These are phyloP conservation scores for Pollenia amentaria DNA, from an alignment of 2,888 invertebrate species.

Conservation along the genomic window DNA sequence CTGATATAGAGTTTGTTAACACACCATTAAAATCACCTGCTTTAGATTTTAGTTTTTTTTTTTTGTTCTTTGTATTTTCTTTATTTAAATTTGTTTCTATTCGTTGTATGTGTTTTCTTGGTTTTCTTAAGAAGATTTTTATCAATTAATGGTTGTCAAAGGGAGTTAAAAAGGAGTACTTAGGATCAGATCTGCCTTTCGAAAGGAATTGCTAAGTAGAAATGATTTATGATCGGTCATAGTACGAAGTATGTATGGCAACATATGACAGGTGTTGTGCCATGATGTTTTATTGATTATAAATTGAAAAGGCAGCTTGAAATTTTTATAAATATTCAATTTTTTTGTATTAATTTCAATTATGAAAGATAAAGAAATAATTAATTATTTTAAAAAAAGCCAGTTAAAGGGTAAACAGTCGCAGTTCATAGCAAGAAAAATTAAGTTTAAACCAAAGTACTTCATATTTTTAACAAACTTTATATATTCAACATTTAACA, in stretches of 20 bases:
- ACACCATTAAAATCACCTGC: constrained; percentile 74
- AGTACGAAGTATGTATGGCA: constrained; percentile 31
- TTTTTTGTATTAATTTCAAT: not conserved
- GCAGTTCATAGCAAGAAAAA: no score
- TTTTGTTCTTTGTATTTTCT: constrained; percentile 11
- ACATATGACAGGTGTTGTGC: constrained; percentile 66
- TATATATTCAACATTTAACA: no score
- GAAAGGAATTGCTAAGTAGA: constrained; percentile 47
- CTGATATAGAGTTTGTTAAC: constrained; percentile 69
- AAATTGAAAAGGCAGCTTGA: not conserved
- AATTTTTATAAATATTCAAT: not conserved
- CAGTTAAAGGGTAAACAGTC: not conserved
- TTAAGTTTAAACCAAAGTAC: no score
- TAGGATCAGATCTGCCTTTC: not conserved
- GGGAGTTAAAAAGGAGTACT: constrained; percentile 62
- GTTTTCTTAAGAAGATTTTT: constrained; percentile 64
- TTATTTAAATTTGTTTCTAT: constrained; percentile 8
- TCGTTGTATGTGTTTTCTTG: not conserved
- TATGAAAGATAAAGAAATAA: constrained; percentile 14
- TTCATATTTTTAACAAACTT: no score
- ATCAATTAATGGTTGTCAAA: constrained; percentile 76
- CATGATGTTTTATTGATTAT: constrained; percentile 58
- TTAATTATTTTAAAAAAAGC: constrained; percentile 38
- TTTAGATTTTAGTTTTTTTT: constrained; percentile 63
- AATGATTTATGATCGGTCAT: constrained; percentile 60